phyloP scores from a whole-genome alignment of 1,140 invertebrate genomes.

The Drosophila nebulosa region DNA sequence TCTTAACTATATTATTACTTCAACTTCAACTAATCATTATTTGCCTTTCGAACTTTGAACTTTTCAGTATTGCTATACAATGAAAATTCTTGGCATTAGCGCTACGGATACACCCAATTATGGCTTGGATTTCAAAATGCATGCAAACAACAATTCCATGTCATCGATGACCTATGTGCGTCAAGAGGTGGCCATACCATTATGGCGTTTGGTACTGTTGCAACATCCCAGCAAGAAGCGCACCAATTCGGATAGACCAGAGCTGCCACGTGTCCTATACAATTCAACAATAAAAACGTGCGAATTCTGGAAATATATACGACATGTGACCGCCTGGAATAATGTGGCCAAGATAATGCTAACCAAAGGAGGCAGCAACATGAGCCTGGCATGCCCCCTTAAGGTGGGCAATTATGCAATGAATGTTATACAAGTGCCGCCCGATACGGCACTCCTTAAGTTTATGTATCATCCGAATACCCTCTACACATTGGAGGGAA shows the following conservation, averaged over 20 bases:
- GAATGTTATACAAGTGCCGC: constrained; percentile 64
- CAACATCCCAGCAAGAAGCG: constrained; percentile 39
- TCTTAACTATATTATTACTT: no score
- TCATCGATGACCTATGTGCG: constrained; percentile 58
- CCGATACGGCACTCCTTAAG: constrained; percentile 62
- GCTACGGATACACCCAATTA: constrained; percentile 57
- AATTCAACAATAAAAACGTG: constrained; percentile 61
- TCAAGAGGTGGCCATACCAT: constrained; percentile 54
- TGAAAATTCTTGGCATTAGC: constrained; percentile 46
- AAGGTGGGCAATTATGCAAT: constrained; percentile 59
- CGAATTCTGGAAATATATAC: constrained; percentile 67
- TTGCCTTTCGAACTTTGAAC: no score
- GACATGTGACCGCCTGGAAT: constrained; percentile 59
- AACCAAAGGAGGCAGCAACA: constrained; percentile 51
- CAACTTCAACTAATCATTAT: no score
- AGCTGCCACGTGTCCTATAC: constrained; percentile 51
- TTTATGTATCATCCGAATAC: constrained; percentile 75
- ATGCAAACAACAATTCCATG: constrained; percentile 58
- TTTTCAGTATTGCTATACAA: constrained; percentile 55
- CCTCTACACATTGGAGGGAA: constrained; percentile 54
- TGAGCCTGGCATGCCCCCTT: constrained; percentile 65
- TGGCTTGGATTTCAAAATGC: constrained; percentile 37
- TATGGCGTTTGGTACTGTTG: constrained; percentile 57
- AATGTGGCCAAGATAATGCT: constrained; percentile 59
- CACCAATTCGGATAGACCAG: not conserved